Evolutionary conservation across 2,888 invertebrate genomes (phyloP).

Genomic region (Eupithecia centaureata): DNA sequence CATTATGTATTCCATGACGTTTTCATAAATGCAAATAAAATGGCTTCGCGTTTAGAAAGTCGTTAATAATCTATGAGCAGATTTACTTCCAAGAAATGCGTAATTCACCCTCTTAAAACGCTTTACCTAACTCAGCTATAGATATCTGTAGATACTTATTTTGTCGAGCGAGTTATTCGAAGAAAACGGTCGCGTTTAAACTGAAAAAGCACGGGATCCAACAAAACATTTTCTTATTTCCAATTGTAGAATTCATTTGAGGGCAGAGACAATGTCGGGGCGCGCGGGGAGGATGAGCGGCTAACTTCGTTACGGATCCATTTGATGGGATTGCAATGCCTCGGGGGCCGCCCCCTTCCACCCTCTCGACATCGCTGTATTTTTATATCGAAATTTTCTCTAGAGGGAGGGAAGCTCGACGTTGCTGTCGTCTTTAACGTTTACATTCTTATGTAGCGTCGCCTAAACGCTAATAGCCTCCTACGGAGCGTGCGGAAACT

Average conservation of each 20-base stretch:
- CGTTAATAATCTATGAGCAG: slow-evolving; percentile 37
- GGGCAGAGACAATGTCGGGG: slow-evolving; percentile 84
- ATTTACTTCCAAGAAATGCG: slow-evolving; percentile 40
- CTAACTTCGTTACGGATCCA: slow-evolving; percentile 91
- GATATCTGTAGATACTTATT: slow-evolving; percentile 54
- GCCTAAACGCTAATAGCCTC: slow-evolving; percentile 81
- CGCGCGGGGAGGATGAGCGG: slow-evolving; percentile 84
- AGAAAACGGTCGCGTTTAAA: slow-evolving; percentile 80
- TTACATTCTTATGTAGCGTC: slow-evolving; percentile 84
- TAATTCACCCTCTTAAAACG: slow-evolving; percentile 59
- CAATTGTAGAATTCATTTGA: slow-evolving; percentile 85
- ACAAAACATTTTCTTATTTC: slow-evolving; percentile 85
- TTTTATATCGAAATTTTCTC: slow-evolving; percentile 84
- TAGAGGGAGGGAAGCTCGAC: slow-evolving; percentile 73
- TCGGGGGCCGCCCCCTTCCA: slow-evolving; percentile 74
- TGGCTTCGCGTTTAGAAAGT: slow-evolving; percentile 26
- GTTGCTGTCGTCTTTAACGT: slow-evolving; percentile 81
- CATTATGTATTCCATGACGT: background rate
- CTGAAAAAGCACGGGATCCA: slow-evolving; percentile 82
- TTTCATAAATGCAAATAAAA: slow-evolving; percentile 24
- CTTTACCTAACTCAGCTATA: slow-evolving; percentile 52
- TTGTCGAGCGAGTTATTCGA: slow-evolving; percentile 67
- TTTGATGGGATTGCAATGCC: slow-evolving; percentile 89
- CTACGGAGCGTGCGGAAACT: slow-evolving; percentile 65
- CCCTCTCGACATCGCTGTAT: slow-evolving; percentile 72